Percentiles rank a stretch among this genome's conserved stretches.
Conservation (phyloP, 2,888 invertebrate genomes). For the Watsonalla binaria region DNA sequence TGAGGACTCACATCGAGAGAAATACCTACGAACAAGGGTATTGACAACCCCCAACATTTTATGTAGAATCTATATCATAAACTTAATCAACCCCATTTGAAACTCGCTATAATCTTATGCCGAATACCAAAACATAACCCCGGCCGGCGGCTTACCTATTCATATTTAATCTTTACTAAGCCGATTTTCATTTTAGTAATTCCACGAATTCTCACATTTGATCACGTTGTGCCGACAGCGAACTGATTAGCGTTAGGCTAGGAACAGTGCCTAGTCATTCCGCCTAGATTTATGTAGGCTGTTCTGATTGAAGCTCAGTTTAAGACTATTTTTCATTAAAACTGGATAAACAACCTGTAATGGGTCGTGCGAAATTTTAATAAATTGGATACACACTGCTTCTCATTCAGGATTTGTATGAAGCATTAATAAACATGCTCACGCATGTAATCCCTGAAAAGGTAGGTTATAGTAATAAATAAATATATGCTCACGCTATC, state of each 20-base stretch:
- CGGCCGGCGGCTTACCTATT: slow-evolving; percentile 30
- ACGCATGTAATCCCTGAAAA: too few relatives aligned
- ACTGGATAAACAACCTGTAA: too few relatives aligned
- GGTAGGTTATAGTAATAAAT: too few relatives aligned
- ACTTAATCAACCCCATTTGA: slow-evolving; percentile 9
- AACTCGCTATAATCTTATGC: slow-evolving; percentile 10
- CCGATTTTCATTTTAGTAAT: slow-evolving; percentile 56
- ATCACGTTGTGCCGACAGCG: slow-evolving; percentile 27
- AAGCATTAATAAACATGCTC: too few relatives aligned
- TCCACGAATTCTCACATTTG: slow-evolving; percentile 37
- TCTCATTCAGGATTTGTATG: slow-evolving; percentile 24
- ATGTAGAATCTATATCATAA: slow-evolving; percentile 2
- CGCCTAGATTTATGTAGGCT: too few relatives aligned
- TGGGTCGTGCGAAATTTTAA: slow-evolving; percentile 17
- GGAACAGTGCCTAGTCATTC: neutral
- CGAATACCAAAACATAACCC: slow-evolving; percentile 15
- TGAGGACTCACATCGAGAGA: too few relatives aligned
- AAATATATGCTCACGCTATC: too few relatives aligned
- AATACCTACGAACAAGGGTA: too few relatives aligned
- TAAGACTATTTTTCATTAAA: too few relatives aligned
- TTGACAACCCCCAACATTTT: too few relatives aligned
- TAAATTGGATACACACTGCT: slow-evolving; percentile 52
- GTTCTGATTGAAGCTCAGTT: neutral
- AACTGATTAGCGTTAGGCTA: slow-evolving; percentile 23
- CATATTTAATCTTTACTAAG: slow-evolving; percentile 52